Base-by-base conservation (phyloP, 1,140 invertebrate species). In the Atta colombica region DNA sequence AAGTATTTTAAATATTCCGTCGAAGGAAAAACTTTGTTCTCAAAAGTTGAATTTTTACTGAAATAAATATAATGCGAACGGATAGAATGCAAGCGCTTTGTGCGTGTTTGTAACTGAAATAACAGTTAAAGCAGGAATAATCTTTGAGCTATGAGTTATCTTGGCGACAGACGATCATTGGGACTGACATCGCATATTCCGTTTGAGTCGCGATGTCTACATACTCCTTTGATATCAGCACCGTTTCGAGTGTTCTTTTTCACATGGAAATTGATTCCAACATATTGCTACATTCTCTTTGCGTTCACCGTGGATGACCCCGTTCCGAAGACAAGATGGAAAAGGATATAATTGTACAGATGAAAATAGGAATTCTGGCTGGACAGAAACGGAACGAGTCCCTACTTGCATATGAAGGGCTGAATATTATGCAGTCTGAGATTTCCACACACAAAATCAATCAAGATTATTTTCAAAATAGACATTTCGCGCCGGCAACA, bases 231-330 rank as follows among this genome's bases (percentile, higher is more conserved):
- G 68, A 74, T 61, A 84, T 74, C 69, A 49, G 39, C 69, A 31
- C 39, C 68, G n/a, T 51, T 84, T 84, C 80, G 69, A 74, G 39
- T 45, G 51, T 71, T 81, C 68, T 74, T 84, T 74, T 74, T 49
- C 69, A 84, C 25, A 35, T 61, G 39, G n/a, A 45, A 74, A 84
- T 84, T 84, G 69, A 84, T 84, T 84, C n/a, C 55, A 60, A 74
- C 68, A 68, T 74, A 61, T 60, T 55, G 61, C 68, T 45, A 82
- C 21, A 8, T 84, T 74, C 80, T 61, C 71, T 84, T 49, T 61
- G 39, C 18, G 69, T 39, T 35, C 65, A 7, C 35, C 63, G 35
- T 45, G 51, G 68, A 74, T 74, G 69, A 84, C 80, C 80, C 39
- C 45, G 55, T 84, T 84, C 71, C 68, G 7, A 61, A 49, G 65